Evolutionary conservation across 2,888 invertebrate genomes (phyloP), one percentile per base, ranked within the genome.

Genomic region (Spisula subtruncata): DNA sequence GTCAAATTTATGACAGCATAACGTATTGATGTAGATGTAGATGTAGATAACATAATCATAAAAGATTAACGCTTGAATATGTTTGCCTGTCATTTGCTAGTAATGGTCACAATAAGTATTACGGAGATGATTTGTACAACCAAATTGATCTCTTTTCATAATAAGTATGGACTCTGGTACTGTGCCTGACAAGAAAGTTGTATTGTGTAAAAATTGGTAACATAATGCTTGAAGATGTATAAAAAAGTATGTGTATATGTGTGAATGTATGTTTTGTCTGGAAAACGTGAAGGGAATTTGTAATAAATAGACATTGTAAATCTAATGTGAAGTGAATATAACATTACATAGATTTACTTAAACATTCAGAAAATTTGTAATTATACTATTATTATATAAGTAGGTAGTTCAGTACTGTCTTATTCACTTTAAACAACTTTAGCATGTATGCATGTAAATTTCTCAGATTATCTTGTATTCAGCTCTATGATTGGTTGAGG

Each of bases 401-500:
- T 66, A 66, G 60, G 60, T 66, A 66, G 60, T 6, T 2, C 12
- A 12, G n/a, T 66, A 66, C n/a, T 51, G 14, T 66, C 10, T 66
- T n/a, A 25, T 66, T 12, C 25, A 66, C 60, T 25, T n/a, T 4
- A 66, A 51, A 66, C 25, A 66, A 25, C 60, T 66, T 66, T 66
- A 66, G 60, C 60, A 66, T 66, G 60, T 66, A 20, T 66, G 60
- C 60, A 66, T 66, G 60, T 66, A 25, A 66, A 25, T 66, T 25
- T 51, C 51, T 51, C 51, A 51, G 16, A 25, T n/a, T 56, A 56
- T 56, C 25, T 66, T 66, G 12, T 25, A 66, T 66, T 20, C n/a
- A 66, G 60, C 60, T n/a, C 20, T 66, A 25, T 66, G 60, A 25
- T 66, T 66, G 60, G 60, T 25, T 66, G 25, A 66, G 10, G 60